Conservation (phyloP, 2,888 invertebrate species). For the Polydrusus tereticollis region DNA sequence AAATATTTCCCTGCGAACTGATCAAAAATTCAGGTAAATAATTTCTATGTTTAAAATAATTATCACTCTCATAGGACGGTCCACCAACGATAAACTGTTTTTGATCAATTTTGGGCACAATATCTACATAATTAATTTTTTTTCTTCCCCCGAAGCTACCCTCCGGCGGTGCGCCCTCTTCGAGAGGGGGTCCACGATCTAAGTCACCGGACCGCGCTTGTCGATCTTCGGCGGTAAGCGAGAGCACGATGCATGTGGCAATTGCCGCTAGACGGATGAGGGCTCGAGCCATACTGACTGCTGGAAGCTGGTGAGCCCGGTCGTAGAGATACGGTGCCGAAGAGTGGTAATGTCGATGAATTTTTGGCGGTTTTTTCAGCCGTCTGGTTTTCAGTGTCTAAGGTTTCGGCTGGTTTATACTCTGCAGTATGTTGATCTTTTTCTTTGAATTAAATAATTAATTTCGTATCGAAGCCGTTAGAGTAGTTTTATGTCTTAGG, state of each 20-base stretch:
- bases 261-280: constrained; percentile 58
- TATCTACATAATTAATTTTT: not conserved
- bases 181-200: constrained; percentile 58
- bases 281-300: constrained; percentile 64
- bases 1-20: not conserved
- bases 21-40: not conserved
- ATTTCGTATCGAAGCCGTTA: too few relatives aligned
- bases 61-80: not conserved
- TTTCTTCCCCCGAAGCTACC: not conserved
- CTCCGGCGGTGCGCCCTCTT: not conserved
- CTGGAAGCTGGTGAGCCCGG: constrained; percentile 16
- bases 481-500: too few relatives aligned
- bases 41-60: not conserved
- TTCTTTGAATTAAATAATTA: too few relatives aligned
- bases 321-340: constrained; percentile 32
- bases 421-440: not conserved
- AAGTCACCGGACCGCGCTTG: constrained; percentile 59
- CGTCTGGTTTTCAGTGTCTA: constrained; percentile 6
- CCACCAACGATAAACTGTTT: not conserved
- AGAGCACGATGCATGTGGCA: constrained; percentile 56
- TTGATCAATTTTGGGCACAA: not conserved
- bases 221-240: constrained; percentile 58
- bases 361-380: constrained; percentile 26
- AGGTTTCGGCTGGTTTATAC: not conserved
- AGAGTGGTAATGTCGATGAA: constrained; percentile 37